Conservation (phyloP, 2,113 vertebrate genomes). For the Nycticebus coucang region DNA sequence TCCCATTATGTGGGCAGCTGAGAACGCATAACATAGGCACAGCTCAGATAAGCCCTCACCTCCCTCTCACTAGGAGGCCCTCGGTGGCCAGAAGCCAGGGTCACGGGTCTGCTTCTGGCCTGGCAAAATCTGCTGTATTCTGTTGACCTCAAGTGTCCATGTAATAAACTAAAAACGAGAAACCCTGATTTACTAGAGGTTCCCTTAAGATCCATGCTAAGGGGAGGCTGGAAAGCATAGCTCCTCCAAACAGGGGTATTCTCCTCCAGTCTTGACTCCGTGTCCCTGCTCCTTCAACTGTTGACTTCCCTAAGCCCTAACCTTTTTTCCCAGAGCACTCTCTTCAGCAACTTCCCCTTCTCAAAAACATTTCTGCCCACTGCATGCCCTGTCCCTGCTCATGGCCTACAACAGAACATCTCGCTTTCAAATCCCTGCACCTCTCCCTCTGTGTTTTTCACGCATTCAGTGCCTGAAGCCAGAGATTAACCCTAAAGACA, state of each 20-base stretch:
- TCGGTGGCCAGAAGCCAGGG: neutral
- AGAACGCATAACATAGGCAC: neutral
- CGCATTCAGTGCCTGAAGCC: neutral
- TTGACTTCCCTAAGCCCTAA: rapidly evolving
- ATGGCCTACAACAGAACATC: neutral
- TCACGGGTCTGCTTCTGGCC: neutral
- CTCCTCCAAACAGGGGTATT: neutral
- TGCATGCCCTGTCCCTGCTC: no score
- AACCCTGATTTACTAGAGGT: neutral
- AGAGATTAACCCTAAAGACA: neutral
- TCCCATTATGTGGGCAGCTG: neutral
- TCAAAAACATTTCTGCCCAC: neutral
- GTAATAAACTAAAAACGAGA: slow-evolving; percentile 1
- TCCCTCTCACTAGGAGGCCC: neutral
- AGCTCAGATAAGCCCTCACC: neutral
- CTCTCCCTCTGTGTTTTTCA: neutral
- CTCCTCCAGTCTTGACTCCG: neutral
- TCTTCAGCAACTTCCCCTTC: neutral
- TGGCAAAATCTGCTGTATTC: neutral
- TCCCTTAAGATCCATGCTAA: neutral
- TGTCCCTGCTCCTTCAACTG: rapidly evolving
- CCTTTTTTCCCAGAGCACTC: neutral
- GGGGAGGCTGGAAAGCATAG: neutral
- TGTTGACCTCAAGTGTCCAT: neutral
- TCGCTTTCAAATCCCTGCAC: neutral